A percentile compares a stretch with the other conserved stretches of the same genome.
These are phyloP conservation scores for Gandaritis pyraliata DNA, from an alignment of 2,888 invertebrate species.

Conservation along the genomic window DNA sequence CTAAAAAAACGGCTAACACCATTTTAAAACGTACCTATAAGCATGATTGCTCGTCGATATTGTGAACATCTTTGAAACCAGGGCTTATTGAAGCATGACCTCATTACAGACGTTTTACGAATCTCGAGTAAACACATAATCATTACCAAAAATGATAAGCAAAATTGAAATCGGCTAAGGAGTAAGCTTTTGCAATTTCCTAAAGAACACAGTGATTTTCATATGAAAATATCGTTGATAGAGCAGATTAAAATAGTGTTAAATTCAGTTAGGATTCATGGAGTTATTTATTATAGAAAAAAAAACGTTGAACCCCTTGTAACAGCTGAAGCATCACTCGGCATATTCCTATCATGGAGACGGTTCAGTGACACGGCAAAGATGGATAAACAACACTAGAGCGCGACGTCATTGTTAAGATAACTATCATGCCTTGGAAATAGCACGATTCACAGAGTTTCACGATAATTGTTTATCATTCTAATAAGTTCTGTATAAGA, in stretches of 20 bases:
- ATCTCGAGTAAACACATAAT: conserved; percentile 6
- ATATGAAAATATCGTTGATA: too few relatives aligned
- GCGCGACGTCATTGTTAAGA: conserved; percentile 11
- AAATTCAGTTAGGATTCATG: too few relatives aligned
- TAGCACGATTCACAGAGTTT: conserved; percentile 6
- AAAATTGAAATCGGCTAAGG: not conserved
- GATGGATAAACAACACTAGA: conserved; percentile 22
- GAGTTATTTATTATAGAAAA: too few relatives aligned
- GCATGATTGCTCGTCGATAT: not conserved
- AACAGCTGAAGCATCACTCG: not conserved
- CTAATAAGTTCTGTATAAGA: not conserved
- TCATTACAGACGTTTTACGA: not conserved
- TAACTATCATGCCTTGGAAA: conserved; percentile 11
- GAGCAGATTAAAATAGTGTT: too few relatives aligned
- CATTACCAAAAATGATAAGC: not conserved
- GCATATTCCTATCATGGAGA: not conserved
- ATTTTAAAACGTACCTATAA: too few relatives aligned
- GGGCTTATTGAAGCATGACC: not conserved
- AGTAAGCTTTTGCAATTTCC: not conserved
- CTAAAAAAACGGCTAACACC: too few relatives aligned
- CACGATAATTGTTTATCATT: conserved; percentile 1
- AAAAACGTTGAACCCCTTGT: too few relatives aligned
- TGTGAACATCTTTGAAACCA: too few relatives aligned
- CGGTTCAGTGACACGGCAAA: conserved; percentile 9
- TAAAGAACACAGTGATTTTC: too few relatives aligned